Conservation (phyloP, 2,797 vertebrate species). For the Gobio occitaniae region DNA sequence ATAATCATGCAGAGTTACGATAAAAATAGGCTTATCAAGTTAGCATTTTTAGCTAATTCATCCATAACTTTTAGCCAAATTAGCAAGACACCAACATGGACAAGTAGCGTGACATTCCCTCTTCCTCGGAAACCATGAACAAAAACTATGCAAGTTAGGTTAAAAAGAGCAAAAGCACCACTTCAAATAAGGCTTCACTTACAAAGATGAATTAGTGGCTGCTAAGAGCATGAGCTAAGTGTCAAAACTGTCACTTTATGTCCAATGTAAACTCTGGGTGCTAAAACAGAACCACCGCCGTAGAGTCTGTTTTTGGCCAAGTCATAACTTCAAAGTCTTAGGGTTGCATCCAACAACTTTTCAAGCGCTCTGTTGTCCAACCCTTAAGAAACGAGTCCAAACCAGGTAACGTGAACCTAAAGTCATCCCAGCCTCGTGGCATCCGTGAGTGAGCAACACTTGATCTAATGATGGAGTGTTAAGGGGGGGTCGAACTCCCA, state of each 20-base stretch:
- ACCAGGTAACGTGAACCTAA: slow-evolving; percentile 38
- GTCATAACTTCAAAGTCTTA: background rate
- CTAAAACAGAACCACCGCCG: background rate
- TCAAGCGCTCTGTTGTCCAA: background rate
- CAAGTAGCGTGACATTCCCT: background rate
- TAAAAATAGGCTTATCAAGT: background rate
- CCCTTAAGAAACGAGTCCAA: slow-evolving; percentile 2
- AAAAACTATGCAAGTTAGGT: too few species aligned
- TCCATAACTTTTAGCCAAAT: background rate
- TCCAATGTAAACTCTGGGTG: background rate
- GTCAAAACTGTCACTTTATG: background rate
- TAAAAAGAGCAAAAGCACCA: background rate
- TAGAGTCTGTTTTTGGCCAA: background rate
- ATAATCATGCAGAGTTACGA: background rate
- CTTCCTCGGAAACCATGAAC: background rate
- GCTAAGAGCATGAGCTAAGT: background rate
- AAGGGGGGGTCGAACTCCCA: background rate
- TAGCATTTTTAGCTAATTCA: background rate
- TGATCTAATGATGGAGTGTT: slow-evolving; percentile 27
- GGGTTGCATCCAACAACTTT: background rate
- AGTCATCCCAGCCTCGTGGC: slow-evolving; percentile 44
- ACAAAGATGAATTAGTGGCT: background rate
- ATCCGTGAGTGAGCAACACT: slow-evolving; percentile 48
- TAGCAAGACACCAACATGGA: background rate
- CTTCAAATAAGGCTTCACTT: background rate